phyloP scores from a whole-genome alignment of 2,888 invertebrate genomes.

The Mimachlamys varia region DNA sequence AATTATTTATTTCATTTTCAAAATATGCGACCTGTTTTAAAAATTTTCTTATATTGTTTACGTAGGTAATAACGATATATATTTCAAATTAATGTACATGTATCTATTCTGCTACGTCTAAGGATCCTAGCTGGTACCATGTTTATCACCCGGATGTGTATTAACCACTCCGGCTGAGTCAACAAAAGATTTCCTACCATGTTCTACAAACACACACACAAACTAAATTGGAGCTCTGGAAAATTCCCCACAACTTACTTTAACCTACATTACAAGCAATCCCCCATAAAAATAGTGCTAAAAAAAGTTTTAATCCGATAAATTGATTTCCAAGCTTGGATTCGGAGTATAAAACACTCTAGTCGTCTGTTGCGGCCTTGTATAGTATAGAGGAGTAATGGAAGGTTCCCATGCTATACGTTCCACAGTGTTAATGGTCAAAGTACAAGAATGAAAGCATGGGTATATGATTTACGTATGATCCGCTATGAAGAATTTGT shows the following conservation, averaged over 20 bases:
- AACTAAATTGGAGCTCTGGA: neutral
- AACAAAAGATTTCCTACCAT: neutral
- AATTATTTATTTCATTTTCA: too few species aligned
- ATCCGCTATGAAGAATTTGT: neutral
- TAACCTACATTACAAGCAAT: neutral
- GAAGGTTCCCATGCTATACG: neutral
- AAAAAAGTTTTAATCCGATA: neutral
- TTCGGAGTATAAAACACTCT: slow-evolving; percentile 14
- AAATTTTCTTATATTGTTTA: too few species aligned
- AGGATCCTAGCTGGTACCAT: too few species aligned
- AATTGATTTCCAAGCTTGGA: slow-evolving; percentile 25
- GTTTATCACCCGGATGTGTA: neutral
- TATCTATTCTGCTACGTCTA: too few species aligned
- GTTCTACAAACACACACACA: neutral
- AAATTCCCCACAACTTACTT: neutral
- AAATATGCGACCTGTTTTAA: too few species aligned
- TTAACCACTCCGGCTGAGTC: neutral
- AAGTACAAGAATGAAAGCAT: neutral
- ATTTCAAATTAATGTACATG: too few species aligned
- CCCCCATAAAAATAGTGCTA: slow-evolving; percentile 8
- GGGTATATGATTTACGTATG: neutral
- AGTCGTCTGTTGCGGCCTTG: neutral
- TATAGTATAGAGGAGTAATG: neutral
- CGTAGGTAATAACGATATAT: too few species aligned
- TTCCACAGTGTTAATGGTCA: neutral